These are phyloP conservation scores for Lota lota DNA, from an alignment of 2,113 vertebrate genomes.

Conservation along the genomic window DNA sequence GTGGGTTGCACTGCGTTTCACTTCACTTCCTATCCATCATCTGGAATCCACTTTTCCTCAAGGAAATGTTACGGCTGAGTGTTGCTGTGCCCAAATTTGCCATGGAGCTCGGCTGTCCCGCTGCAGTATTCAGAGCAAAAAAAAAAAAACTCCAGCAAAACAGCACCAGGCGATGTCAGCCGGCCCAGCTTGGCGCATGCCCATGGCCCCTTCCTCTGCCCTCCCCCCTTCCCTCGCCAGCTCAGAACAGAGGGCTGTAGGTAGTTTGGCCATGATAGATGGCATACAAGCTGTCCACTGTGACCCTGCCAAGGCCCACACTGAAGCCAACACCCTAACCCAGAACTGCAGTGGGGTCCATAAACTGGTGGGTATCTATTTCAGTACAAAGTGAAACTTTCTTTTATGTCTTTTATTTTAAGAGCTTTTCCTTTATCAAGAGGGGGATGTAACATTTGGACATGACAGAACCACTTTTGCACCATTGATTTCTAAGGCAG, in stretches of 20 bases:
- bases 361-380: conserved; percentile 8
- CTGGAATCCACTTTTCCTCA: conserved; percentile 15
- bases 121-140: neutral
- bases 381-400: neutral
- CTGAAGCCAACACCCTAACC: conserved; percentile 6
- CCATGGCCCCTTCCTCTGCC: conserved; percentile 16
- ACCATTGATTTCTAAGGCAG: neutral
- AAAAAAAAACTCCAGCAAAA: conserved; percentile 15
- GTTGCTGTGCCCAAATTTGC: neutral
- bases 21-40: neutral
- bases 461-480: neutral
- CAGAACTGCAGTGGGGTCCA: conserved; percentile 12
- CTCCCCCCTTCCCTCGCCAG: conserved; percentile 4
- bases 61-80: conserved; percentile 12
- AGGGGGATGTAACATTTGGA: neutral
- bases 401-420: neutral
- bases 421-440: neutral
- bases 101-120: neutral
- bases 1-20: neutral
- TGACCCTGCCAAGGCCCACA: conserved; percentile 28
- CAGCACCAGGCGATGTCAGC: conserved; percentile 22
- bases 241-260: conserved; percentile 38
- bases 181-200: conserved; percentile 14
- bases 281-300: conserved; percentile 38
- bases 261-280: conserved; percentile 49